A percentile compares a stretch with the other conserved stretches of the same genome.
Evolutionary conservation across 1,140 invertebrate species (phyloP).

Genomic region (Sinonovacula constricta): DNA sequence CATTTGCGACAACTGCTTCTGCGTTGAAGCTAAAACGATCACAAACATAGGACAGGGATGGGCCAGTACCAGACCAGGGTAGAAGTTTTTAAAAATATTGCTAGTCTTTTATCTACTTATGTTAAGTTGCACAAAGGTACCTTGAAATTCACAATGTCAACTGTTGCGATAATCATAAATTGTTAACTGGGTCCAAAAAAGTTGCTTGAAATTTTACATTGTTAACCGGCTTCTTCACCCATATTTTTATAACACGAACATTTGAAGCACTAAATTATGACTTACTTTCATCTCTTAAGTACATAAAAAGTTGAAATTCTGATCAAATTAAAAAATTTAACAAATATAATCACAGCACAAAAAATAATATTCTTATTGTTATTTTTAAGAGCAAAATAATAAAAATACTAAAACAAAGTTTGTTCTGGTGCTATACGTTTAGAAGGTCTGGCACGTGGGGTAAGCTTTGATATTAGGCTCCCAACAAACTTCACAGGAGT

Average conservation of each 20-base stretch:
- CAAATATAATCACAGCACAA: background rate
- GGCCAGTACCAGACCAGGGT: conserved; percentile 13
- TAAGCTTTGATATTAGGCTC: background rate
- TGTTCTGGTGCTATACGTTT: background rate
- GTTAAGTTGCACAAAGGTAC: background rate
- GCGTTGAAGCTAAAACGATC: conserved; percentile 16
- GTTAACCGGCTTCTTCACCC: too few relatives aligned
- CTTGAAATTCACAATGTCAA: background rate
- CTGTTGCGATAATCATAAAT: background rate
- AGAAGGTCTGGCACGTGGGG: background rate
- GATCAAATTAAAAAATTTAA: background rate
- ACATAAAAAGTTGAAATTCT: background rate
- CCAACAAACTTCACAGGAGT: background rate
- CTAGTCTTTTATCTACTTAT: background rate
- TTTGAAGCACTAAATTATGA: too few relatives aligned
- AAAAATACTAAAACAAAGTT: background rate
- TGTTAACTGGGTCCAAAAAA: background rate
- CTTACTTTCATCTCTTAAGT: background rate
- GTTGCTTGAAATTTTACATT: too few relatives aligned
- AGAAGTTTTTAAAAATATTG: background rate
- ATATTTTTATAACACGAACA: too few relatives aligned
- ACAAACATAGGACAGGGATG: conserved; percentile 24
- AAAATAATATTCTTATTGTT: background rate
- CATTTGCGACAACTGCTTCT: conserved; percentile 26
- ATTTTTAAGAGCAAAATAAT: background rate